Conservation (phyloP, 2,888 invertebrate species). For the Rapana venosa region DNA sequence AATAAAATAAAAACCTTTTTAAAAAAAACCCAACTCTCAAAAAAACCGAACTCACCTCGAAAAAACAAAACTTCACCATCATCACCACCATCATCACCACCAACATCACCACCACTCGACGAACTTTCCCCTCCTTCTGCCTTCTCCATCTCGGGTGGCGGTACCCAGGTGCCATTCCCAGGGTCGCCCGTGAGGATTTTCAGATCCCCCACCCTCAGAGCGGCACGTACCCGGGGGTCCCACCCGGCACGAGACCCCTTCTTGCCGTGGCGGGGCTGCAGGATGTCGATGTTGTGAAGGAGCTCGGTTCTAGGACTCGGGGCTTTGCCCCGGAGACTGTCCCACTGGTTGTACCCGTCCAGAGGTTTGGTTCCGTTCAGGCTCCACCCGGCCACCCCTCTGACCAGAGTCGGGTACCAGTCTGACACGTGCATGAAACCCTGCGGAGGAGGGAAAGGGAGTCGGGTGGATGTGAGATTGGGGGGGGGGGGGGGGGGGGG, state of each 20-base stretch:
- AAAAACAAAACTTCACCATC: neutral
- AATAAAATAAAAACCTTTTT: no score
- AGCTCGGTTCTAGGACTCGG: slow-evolving; percentile 66
- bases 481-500: neutral
- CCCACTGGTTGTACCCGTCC: slow-evolving; percentile 74
- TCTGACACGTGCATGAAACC: slow-evolving; percentile 74
- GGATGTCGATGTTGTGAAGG: slow-evolving; percentile 90
- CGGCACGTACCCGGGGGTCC: slow-evolving; percentile 70
- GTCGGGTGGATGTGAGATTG: neutral
- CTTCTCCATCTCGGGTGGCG: slow-evolving; percentile 19
- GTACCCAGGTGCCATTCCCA: slow-evolving; percentile 53
- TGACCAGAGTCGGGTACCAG: slow-evolving; percentile 74
- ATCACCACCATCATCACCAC: neutral
- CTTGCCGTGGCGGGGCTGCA: slow-evolving; percentile 55
- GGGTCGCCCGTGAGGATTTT: slow-evolving; percentile 76
- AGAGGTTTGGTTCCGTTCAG: slow-evolving; percentile 64
- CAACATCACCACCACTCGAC: neutral
- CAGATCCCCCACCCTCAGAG: slow-evolving; percentile 71
- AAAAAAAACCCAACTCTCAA: neutral
- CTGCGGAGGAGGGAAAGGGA: neutral
- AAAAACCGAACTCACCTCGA: neutral
- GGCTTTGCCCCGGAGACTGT: slow-evolving; percentile 62
- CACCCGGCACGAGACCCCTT: slow-evolving; percentile 62
- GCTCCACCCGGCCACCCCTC: slow-evolving; percentile 65
- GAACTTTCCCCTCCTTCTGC: neutral